Base-by-base conservation (phyloP, 1,140 invertebrate species). In the Leptinotarsa texana region DNA sequence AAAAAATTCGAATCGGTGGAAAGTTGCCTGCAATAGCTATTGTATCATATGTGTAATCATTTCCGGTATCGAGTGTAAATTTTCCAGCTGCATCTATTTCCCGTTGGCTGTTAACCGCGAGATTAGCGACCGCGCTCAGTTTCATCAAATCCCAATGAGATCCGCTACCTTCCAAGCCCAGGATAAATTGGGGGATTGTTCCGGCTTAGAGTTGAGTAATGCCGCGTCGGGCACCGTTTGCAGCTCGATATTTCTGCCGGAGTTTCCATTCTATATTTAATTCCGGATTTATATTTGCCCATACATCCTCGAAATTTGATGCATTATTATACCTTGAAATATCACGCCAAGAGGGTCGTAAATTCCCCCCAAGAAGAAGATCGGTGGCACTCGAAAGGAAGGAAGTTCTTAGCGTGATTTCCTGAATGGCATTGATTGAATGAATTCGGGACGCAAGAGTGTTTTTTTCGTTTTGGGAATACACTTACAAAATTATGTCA, bases 121-220 rank as follows among this genome's bases (percentile, higher is more conserved):
- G 84, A 85, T 85, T 85, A 85, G 84, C 80, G 77, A 77, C 75
- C 78, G 80, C 81, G 79, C 81, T 77, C 79, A 82, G 83, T 84
- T 84, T 84, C 84, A 84, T 85, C 84, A 85, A 85, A 85, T 85
- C 84, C 84, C 84, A 83, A 82, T 82, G 83, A 84, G 83, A 84
- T 83, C 83, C 83, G 79, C 80, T 81, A 82, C 82, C 82, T 83
- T 81, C 82, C 78, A 77, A 81, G 81, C 80, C 82, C 76, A 75
- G 84, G 84, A 84, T 84, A 84, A 85, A 85, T 84, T 85, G 83
- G 84, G 84, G 83, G 84, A 83, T 83, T 85, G 82, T 81, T 81
- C 80, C 73, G 84, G 84, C 83, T 84, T 85, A 84, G 80, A 80
- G 84, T 83, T 85, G 84, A 85, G 82, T 85, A 85, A 85, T 85